These are phyloP conservation scores for Andrena cerasifolii DNA, from an alignment of 1,140 invertebrate genomes.

Conservation along the genomic window DNA sequence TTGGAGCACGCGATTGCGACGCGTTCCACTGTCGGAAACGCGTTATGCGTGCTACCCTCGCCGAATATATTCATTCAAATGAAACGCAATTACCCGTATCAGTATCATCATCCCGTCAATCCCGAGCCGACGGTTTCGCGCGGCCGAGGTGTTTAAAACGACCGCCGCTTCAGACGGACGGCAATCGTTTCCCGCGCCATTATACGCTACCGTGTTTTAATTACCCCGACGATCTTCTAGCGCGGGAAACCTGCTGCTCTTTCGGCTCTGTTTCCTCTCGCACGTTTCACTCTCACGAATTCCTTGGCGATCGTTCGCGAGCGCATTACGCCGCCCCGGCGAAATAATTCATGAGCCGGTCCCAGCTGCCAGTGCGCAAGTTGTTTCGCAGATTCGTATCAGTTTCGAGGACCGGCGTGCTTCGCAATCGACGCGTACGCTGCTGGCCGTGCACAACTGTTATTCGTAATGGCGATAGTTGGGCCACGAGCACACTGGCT, in stretches of 20 bases:
- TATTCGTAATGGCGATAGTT: slow-evolving; percentile 20
- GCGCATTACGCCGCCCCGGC: background rate
- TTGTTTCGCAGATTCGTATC: slow-evolving; percentile 27
- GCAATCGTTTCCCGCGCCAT: background rate
- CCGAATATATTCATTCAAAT: slow-evolving; percentile 12
- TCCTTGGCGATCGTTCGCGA: background rate
- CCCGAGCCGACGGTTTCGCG: background rate
- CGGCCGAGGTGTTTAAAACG: background rate
- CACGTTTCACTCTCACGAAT: background rate
- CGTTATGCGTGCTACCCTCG: background rate
- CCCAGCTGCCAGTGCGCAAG: background rate
- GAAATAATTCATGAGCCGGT: slow-evolving; percentile 23
- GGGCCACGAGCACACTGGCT: background rate
- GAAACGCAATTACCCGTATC: slow-evolving; percentile 19
- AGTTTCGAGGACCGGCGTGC: background rate
- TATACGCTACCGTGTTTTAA: slow-evolving; percentile 18
- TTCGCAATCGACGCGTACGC: background rate
- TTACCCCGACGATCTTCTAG: slow-evolving; percentile 1
- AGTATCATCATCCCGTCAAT: background rate
- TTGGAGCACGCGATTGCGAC: background rate
- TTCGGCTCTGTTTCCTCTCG: background rate
- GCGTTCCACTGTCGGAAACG: background rate
- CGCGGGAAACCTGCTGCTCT: background rate
- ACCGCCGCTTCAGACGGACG: background rate
- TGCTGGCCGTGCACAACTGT: background rate